phyloP scores from a whole-genome alignment of 2,888 invertebrate genomes.

The Caenorhabditis sinica region DNA sequence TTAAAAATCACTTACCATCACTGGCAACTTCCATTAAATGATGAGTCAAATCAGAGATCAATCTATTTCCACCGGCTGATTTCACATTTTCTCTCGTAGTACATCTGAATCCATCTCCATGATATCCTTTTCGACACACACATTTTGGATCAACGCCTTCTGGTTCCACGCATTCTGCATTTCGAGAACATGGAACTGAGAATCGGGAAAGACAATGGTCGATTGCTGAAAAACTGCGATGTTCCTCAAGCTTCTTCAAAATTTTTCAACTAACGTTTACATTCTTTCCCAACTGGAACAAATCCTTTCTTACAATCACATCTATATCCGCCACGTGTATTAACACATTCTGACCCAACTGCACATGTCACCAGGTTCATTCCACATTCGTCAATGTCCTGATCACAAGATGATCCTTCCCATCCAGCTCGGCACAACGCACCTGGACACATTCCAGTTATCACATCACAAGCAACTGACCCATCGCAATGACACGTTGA shows the following conservation, averaged over 20 bases:
- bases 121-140: slow-evolving; percentile 76
- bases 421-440: slow-evolving; percentile 78
- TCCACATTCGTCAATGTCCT: slow-evolving; percentile 94
- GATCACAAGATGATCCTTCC: slow-evolving; percentile 77
- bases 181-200: slow-evolving; percentile 74
- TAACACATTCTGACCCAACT: slow-evolving; percentile 90
- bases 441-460: slow-evolving; percentile 78
- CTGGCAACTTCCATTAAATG: slow-evolving; percentile 47
- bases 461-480: slow-evolving; percentile 80
- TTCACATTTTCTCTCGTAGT: slow-evolving; percentile 45
- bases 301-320: slow-evolving; percentile 79
- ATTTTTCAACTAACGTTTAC: slow-evolving; percentile 70
- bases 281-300: slow-evolving; percentile 77
- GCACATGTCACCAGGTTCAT: slow-evolving; percentile 87
- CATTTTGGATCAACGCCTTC: slow-evolving; percentile 68
- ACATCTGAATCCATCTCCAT: slow-evolving; percentile 77
- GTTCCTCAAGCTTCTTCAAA: background rate
- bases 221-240: slow-evolving; percentile 40
- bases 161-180: slow-evolving; percentile 74
- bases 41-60: slow-evolving; percentile 41
- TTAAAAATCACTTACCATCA: slow-evolving; percentile 16
- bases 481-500: slow-evolving; percentile 79
- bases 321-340: slow-evolving; percentile 89
- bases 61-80: slow-evolving; percentile 30
- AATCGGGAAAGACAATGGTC: slow-evolving; percentile 71